Evolutionary conservation across 2,888 invertebrate genomes (phyloP).

Genomic region (Geophilus truncorum): DNA sequence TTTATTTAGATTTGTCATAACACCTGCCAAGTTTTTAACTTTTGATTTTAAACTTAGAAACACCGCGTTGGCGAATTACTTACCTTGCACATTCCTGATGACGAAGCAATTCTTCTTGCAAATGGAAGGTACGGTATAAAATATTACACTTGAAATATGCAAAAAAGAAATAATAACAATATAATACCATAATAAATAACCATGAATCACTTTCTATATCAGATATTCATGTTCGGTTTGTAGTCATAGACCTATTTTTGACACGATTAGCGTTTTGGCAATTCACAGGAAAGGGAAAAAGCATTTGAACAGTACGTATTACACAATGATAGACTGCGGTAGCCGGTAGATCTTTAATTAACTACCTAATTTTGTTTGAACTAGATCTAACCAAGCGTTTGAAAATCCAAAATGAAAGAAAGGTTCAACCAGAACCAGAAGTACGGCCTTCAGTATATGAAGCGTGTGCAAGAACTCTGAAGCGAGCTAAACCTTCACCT

Average conservation of each 20-base stretch:
- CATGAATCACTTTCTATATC: neutral
- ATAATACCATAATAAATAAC: neutral
- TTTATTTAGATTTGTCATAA: neutral
- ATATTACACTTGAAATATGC: too few species aligned
- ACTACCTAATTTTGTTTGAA: too few species aligned
- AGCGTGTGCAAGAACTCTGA: neutral
- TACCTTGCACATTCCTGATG: conserved; percentile 35
- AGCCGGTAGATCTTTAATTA: too few species aligned
- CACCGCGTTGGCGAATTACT: conserved; percentile 34
- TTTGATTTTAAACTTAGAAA: conserved; percentile 18
- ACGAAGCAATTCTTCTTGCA: conserved; percentile 36
- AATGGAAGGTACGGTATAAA: conserved; percentile 32
- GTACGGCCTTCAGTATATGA: neutral
- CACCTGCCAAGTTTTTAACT: neutral
- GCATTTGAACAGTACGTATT: conserved; percentile 35
- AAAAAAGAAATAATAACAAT: neutral
- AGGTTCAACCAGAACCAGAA: neutral
- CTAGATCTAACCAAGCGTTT: neutral
- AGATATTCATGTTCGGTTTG: conserved; percentile 35
- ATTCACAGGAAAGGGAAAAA: conserved; percentile 37
- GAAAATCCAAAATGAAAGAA: neutral
- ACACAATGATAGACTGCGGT: too few species aligned
- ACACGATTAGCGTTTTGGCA: conserved; percentile 35
- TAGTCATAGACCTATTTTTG: conserved; percentile 34
- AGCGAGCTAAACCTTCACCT: neutral